These are phyloP conservation scores for Trimorus sp. DNA, from an alignment of 2,888 invertebrate genomes.

Conservation along the genomic window DNA sequence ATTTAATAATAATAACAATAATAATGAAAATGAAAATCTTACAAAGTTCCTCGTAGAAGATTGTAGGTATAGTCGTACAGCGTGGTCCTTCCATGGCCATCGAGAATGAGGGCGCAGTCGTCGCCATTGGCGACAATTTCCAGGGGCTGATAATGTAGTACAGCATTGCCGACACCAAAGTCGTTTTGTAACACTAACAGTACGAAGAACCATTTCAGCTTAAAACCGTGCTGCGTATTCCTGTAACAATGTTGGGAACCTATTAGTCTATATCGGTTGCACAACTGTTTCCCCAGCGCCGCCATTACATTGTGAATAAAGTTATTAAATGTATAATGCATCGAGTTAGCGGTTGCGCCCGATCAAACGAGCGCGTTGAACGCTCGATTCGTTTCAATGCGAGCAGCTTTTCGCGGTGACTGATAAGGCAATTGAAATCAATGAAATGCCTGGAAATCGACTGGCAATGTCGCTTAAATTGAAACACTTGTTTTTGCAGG, in stretches of 20 bases:
- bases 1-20: neutral
- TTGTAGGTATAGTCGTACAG: slow-evolving; percentile 93
- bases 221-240: slow-evolving; percentile 44
- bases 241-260: slow-evolving; percentile 59
- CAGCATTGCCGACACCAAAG: slow-evolving; percentile 56
- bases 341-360: slow-evolving; percentile 17
- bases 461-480: neutral
- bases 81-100: slow-evolving; percentile 90
- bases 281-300: slow-evolving; percentile 48
- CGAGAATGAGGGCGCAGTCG: slow-evolving; percentile 91
- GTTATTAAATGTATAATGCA: slow-evolving; percentile 54
- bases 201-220: slow-evolving; percentile 45
- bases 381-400: neutral
- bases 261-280: slow-evolving; percentile 56
- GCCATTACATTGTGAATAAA: slow-evolving; percentile 44
- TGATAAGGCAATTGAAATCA: neutral
- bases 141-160: slow-evolving; percentile 76
- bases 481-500: no score
- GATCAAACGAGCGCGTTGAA: slow-evolving; percentile 40
- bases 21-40: slow-evolving; percentile 81
- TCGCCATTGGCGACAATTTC: slow-evolving; percentile 78
- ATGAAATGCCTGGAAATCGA: neutral
- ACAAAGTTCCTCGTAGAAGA: slow-evolving; percentile 90
- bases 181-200: slow-evolving; percentile 58
- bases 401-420: neutral